Conservation (phyloP, 1,140 invertebrate species). For the Bombus balteatus region DNA sequence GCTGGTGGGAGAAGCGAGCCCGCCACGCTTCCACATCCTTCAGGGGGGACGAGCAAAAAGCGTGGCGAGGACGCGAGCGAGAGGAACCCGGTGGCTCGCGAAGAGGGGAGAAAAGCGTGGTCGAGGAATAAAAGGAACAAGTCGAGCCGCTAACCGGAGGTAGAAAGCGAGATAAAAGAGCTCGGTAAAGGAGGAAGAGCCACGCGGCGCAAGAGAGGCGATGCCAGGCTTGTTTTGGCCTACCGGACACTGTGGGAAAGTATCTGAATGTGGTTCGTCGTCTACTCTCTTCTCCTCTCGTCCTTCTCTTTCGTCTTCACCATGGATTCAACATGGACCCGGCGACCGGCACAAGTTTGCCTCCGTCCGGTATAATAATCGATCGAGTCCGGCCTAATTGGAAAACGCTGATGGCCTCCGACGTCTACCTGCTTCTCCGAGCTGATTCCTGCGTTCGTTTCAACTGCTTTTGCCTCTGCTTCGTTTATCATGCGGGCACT, state of each 20-base stretch:
- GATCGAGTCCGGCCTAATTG: slow-evolving; percentile 66
- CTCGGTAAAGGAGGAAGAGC: slow-evolving; percentile 23
- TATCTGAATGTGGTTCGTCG: slow-evolving; percentile 70
- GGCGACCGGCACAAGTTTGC: slow-evolving; percentile 7
- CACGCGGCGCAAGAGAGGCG: slow-evolving; percentile 25
- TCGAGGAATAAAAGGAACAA: slow-evolving; percentile 7
- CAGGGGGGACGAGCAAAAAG: slow-evolving; percentile 26
- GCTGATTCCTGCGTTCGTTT: not conserved
- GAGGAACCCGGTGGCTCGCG: not conserved
- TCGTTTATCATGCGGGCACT: slow-evolving; percentile 13
- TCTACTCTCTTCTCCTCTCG: not conserved
- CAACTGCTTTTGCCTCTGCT: not conserved
- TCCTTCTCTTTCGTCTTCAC: not conserved
- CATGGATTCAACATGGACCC: not conserved
- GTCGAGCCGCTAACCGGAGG: slow-evolving; percentile 31
- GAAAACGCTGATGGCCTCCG: slow-evolving; percentile 56
- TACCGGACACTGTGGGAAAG: slow-evolving; percentile 80
- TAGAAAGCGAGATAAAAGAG: slow-evolving; percentile 45
- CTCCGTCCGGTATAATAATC: slow-evolving; percentile 55
- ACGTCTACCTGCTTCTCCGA: slow-evolving; percentile 32
- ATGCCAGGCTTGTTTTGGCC: slow-evolving; percentile 63
- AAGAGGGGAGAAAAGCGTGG: not conserved
- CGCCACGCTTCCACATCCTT: slow-evolving; percentile 36
- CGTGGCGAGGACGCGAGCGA: not conserved
- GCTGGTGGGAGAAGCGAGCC: slow-evolving; percentile 30